Evolutionary conservation across 1,140 invertebrate species (phyloP).

Genomic region (Galendromus occidentalis): DNA sequence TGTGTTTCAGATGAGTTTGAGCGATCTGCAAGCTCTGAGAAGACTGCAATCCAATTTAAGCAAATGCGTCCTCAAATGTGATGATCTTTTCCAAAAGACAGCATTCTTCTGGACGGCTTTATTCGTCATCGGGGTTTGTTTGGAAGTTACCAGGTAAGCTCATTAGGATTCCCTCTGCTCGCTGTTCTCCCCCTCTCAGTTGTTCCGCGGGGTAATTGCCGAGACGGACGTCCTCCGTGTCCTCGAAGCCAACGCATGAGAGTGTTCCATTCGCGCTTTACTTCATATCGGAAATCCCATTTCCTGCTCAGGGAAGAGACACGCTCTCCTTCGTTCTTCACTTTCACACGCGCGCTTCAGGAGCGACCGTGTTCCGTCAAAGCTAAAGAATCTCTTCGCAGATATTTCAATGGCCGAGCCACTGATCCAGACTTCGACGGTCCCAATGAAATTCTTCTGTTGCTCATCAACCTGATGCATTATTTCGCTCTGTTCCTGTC

Average conservation of each 20-base stretch:
- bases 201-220: too few species aligned
- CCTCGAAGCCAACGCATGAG: too few species aligned
- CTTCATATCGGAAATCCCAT: too few species aligned
- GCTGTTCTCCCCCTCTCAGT: neutral
- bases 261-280: too few species aligned
- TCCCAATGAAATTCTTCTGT: neutral
- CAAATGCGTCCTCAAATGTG: neutral
- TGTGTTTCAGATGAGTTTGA: neutral
- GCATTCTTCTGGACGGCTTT: neutral
- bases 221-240: too few species aligned
- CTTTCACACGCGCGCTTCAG: too few species aligned
- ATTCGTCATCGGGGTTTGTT: neutral
- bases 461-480: neutral
- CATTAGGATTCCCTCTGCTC: neutral
- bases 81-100: constrained; percentile 2
- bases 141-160: constrained; percentile 1
- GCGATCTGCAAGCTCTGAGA: neutral
- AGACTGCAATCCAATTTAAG: neutral
- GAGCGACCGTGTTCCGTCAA: too few species aligned
- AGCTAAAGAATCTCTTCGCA: neutral
- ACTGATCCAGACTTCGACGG: constrained; percentile 2
- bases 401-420: neutral
- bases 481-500: neutral
- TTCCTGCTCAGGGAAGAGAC: too few species aligned
- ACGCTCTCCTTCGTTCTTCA: too few species aligned